Evolutionary conservation across 2,113 vertebrate genomes (phyloP).

Genomic region (Megaceryle maxima): DNA sequence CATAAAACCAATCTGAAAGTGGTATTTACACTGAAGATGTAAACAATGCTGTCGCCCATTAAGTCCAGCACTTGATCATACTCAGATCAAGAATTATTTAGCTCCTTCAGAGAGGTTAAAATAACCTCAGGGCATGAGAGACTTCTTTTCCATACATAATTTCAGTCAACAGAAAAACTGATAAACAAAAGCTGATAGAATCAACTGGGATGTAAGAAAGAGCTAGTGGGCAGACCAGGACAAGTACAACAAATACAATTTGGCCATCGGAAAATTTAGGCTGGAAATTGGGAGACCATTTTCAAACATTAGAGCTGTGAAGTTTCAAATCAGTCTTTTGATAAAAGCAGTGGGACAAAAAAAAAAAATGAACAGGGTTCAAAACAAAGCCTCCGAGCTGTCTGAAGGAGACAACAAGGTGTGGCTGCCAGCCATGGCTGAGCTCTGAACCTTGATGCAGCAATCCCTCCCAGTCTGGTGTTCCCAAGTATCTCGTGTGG

Average conservation of each 20-base stretch:
- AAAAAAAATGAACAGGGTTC: not conserved
- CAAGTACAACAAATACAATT: not conserved
- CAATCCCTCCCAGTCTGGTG: accelerated
- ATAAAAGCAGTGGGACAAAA: not conserved
- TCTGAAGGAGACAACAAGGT: not conserved
- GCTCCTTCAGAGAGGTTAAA: slow-evolving; percentile 10
- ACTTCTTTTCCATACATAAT: not conserved
- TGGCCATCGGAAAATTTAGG: not conserved
- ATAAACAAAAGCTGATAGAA: not conserved
- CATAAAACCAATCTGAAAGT: not conserved
- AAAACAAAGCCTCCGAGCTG: not conserved
- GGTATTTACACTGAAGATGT: not conserved
- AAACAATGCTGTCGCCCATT: not conserved
- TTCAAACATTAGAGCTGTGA: not conserved
- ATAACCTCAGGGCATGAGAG: not conserved
- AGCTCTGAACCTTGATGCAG: not conserved
- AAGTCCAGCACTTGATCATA: not conserved
- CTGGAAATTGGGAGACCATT: not conserved
- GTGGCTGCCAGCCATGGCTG: not conserved
- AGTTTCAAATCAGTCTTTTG: not conserved
- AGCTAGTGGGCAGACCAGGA: not conserved
- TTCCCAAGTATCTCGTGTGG: not conserved
- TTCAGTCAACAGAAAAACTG: not conserved
- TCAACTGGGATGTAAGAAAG: not conserved
- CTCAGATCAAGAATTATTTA: not conserved